Percentiles rank a stretch among this genome's conserved stretches.
phyloP scores from a whole-genome alignment of 1,140 invertebrate species.

The Camponotus floridanus region DNA sequence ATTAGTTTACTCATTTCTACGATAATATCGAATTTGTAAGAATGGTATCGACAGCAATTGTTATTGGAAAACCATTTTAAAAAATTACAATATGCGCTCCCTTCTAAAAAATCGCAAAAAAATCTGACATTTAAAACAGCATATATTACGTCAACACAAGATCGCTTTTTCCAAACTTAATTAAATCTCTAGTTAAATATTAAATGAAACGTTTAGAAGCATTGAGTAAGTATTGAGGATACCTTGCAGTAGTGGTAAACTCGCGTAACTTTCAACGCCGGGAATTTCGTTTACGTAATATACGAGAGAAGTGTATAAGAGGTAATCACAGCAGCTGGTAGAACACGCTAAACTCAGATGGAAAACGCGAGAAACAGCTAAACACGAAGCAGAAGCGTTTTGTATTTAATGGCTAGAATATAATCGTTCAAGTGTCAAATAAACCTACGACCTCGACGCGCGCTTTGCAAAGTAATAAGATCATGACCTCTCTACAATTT shows the following conservation, averaged over 20 bases:
- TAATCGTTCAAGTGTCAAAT: constrained; percentile 54
- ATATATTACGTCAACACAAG: background rate
- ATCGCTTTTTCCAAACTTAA: constrained; percentile 51
- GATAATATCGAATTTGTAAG: no score
- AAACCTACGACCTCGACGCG: constrained; percentile 5
- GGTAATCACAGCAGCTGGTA: constrained; percentile 51
- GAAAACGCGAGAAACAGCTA: constrained; percentile 37
- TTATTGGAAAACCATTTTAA: constrained; percentile 23
- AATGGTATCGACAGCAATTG: background rate
- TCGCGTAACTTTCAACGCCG: constrained; percentile 48
- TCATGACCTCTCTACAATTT: background rate
- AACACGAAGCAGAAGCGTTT: constrained; percentile 41
- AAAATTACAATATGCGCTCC: constrained; percentile 16
- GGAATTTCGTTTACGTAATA: constrained; percentile 59
- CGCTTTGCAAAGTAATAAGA: constrained; percentile 31
- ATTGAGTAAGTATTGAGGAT: constrained; percentile 31
- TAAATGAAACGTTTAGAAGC: constrained; percentile 32
- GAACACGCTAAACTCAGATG: constrained; percentile 40
- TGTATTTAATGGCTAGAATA: constrained; percentile 34
- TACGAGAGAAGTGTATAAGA: constrained; percentile 48
- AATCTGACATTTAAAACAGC: constrained; percentile 27
- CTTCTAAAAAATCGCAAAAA: background rate
- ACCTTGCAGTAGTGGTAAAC: constrained; percentile 39
- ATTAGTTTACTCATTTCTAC: no score
- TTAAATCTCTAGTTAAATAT: constrained; percentile 47